These are phyloP conservation scores for Sebastes minor DNA, from an alignment of 2,797 vertebrate genomes.

Conservation along the genomic window DNA sequence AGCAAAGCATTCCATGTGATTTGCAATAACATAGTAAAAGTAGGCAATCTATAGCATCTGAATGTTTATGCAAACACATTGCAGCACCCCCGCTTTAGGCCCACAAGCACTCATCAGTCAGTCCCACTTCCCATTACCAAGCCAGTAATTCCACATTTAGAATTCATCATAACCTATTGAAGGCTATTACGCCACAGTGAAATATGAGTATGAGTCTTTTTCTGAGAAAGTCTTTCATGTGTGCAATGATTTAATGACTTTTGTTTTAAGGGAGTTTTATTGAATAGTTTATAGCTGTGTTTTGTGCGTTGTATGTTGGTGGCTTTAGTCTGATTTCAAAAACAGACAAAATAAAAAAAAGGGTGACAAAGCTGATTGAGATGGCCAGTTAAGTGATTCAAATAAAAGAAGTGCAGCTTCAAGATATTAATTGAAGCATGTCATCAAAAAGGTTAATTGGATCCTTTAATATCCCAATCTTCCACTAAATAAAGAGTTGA, in stretches of 20 bases:
- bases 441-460: background rate
- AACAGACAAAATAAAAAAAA: background rate
- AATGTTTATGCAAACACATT: slow-evolving; percentile 46
- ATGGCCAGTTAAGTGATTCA: background rate
- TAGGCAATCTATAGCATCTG: slow-evolving; percentile 39
- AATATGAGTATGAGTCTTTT: slow-evolving; percentile 26
- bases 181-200: slow-evolving; percentile 36
- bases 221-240: background rate
- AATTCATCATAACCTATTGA: slow-evolving; percentile 19
- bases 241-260: slow-evolving; percentile 15
- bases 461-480: background rate
- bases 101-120: slow-evolving; percentile 33
- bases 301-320: background rate
- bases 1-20: slow-evolving; percentile 40
- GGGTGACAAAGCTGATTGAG: background rate
- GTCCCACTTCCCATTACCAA: slow-evolving; percentile 13
- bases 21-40: slow-evolving; percentile 45
- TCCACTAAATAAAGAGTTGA: background rate
- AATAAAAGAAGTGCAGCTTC: background rate
- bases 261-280: background rate
- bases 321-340: background rate
- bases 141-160: slow-evolving; percentile 14
- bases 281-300: background rate
- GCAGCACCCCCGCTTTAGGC: slow-evolving; percentile 29
- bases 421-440: background rate